Evolutionary conservation across 1,140 invertebrate species (phyloP).

Genomic region (Triops longicaudatus): DNA sequence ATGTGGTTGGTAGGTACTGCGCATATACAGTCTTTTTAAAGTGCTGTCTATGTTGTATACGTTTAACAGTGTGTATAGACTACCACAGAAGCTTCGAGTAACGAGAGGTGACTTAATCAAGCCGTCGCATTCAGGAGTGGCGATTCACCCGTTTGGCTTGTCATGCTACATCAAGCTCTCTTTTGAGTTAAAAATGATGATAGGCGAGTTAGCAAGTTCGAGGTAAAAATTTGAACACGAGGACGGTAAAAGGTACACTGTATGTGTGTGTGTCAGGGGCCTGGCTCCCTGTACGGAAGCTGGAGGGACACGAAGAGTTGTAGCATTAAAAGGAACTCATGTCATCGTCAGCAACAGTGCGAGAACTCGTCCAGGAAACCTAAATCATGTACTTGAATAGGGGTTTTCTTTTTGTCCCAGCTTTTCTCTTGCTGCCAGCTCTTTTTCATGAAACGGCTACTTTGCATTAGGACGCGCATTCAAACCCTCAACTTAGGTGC

Average conservation of each 20-base stretch:
- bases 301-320: background rate
- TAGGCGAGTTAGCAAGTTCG: background rate
- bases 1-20: too few species aligned
- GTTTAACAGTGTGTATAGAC: too few species aligned
- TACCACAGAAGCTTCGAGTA: too few species aligned
- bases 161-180: background rate
- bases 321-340: background rate
- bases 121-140: background rate
- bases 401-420: background rate
- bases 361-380: background rate
- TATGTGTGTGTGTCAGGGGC: background rate
- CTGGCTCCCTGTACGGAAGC: background rate
- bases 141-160: background rate
- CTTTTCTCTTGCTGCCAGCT: background rate
- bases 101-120: background rate
- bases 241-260: background rate
- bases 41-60: too few species aligned
- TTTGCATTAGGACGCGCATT: constrained; percentile 2
- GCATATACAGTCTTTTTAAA: too few species aligned
- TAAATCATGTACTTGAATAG: constrained; percentile 3
- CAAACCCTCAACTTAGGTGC: background rate
- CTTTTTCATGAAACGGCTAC: background rate
- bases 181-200: background rate
- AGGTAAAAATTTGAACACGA: background rate
- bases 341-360: background rate